Evolutionary conservation across 2,113 vertebrate species (phyloP).

Genomic region (Manacus vitellinus): DNA sequence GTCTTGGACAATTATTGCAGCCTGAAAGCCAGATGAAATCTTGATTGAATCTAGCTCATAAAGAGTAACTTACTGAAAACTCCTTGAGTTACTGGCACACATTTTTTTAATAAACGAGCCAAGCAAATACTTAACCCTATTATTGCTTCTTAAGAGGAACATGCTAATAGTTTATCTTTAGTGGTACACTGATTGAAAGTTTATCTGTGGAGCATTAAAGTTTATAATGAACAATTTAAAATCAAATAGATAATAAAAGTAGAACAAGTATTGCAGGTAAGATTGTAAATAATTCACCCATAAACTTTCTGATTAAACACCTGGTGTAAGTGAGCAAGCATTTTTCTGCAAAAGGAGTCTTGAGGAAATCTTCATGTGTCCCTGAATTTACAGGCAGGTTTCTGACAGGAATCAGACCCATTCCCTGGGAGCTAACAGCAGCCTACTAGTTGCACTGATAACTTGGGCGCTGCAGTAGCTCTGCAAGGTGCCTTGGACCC

Average conservation of each 20-base stretch:
- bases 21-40: constrained; percentile 21
- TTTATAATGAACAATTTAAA: background rate
- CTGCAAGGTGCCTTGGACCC: background rate
- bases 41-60: constrained; percentile 36
- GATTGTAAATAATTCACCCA: background rate
- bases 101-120: constrained; percentile 60
- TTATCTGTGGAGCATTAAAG: background rate
- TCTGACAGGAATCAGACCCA: background rate
- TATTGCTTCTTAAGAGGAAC: background rate
- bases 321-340: background rate
- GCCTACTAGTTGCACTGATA: background rate
- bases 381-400: background rate
- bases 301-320: background rate
- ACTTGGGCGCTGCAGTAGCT: accelerated
- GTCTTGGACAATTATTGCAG: background rate
- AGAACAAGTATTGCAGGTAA: background rate
- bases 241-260: background rate
- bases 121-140: constrained; percentile 43
- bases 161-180: background rate
- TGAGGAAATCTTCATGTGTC: background rate
- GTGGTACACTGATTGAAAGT: background rate
- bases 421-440: background rate
- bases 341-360: background rate
- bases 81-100: constrained; percentile 55
- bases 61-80: constrained; percentile 46